phyloP scores from a whole-genome alignment of 2,113 vertebrate genomes.

The Colinus virginianus region DNA sequence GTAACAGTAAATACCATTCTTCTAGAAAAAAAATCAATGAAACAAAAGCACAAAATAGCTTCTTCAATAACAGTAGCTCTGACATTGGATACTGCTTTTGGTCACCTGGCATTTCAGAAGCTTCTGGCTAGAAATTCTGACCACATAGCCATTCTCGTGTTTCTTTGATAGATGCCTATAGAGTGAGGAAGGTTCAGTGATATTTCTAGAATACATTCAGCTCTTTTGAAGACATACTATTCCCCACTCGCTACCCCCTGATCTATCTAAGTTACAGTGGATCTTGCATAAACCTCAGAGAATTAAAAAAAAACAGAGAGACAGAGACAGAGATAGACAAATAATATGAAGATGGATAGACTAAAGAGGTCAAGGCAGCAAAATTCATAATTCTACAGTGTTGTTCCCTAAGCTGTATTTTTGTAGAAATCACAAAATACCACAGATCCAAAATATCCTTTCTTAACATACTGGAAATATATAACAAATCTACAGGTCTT shows the following conservation, averaged over 20 bases:
- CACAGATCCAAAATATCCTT: neutral
- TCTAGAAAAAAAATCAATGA: neutral
- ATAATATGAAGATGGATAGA: neutral
- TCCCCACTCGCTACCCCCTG: too few relatives aligned
- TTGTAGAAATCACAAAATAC: neutral
- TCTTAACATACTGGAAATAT: neutral
- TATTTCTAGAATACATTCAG: neutral
- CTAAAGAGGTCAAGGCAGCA: neutral
- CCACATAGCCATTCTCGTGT: neutral
- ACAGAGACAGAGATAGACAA: neutral
- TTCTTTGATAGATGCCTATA: constrained; percentile 16
- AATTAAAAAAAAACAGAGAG: neutral
- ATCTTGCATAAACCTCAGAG: neutral
- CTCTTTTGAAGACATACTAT: neutral
- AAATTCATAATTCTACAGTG: neutral
- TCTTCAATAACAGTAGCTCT: neutral
- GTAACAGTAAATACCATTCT: neutral
- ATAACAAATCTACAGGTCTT: neutral
- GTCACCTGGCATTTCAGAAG: constrained; percentile 53
- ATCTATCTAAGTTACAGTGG: neutral
- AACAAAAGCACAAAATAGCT: neutral
- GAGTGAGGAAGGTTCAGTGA: neutral
- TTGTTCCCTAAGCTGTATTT: neutral
- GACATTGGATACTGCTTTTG: constrained; percentile 15
- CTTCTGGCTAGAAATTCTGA: constrained; percentile 4